Evolutionary conservation across 2,888 invertebrate genomes (phyloP), one percentile per base, ranked within the genome.

Genomic region (Psylliodes chrysocephalus): DNA sequence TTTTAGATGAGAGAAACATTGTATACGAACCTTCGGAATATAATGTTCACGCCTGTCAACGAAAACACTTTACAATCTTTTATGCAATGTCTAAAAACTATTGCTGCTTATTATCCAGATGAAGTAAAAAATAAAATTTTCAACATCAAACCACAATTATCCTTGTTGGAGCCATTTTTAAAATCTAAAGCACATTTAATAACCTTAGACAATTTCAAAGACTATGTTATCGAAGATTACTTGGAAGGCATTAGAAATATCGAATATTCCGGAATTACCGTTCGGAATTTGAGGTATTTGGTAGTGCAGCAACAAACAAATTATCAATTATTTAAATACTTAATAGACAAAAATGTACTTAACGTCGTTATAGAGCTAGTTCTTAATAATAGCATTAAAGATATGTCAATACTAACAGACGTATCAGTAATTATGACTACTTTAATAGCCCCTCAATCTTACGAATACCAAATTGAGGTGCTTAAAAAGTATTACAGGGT

Each of bases 401-500:
- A 35, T 15, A 38, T 42, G 1, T 12, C 12, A 4, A 17, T 44
- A 12, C 19, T 60, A n/a, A 10, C 18, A 19, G 53, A 84, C 47
- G 78, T 86, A 56, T 81, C 84, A 8, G 76, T 72, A 7, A 80
- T 86, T 15, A 77, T 85, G 25, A 83, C 83, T 67, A 78, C 81
- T 19, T 79, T 86, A 55, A 76, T 85, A 17, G 82, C 83, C 60
- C 79, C 81, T 42, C 75, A 85, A 63, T 76, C 76, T 12, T 63
- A 74, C 8, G 77, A 84, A 1, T 81, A 83, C 55, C 87, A 87
- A 73, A 82, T 80, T 64, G 70, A 76, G 14, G 77, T 86, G 52
- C 73, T 85, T 0, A 76, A 81, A n/a, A 81, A 80, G 66, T 82
- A 85, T 71, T 69, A 84, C 70, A 74, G 54, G 71, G 72, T 42